Evolutionary conservation across 2,113 vertebrate genomes (phyloP), one percentile per base, ranked within the genome.

Genomic region (Anas platyrhynchos): DNA sequence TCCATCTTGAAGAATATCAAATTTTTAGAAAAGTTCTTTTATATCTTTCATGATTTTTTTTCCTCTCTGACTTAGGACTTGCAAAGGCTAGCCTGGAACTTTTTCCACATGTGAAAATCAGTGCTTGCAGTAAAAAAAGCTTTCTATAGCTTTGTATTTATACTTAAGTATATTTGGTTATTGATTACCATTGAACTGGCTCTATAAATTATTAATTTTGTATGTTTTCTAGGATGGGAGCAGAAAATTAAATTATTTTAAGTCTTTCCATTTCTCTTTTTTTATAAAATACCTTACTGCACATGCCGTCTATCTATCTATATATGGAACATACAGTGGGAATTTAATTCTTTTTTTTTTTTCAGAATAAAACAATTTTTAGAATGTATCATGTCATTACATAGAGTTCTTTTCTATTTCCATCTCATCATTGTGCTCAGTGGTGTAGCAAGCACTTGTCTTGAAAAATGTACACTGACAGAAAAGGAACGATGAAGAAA

Each of bases 211-310:
- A 21, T 32, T 89, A 74, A 6, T 52, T 89, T 78, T 73, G 5
- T 62, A 27, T 7, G 4, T 65, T 50, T 61, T 82, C 16, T 56
- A 79, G 54, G 0, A 41, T 21, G 0, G 17, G 7, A 73, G 0
- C 4, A 89, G 11, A 66, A 80, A 78, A 12, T 29, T 21, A 50
- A 55, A 18, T 6, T 26, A 56, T 73, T 83, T 88, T n/a, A 78
- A 50, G 11, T 61, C 16, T n/a, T 78, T 55, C 13, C 25, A 7
- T 59, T 23, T 65, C 34, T 84, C 13, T 9, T 1, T 77, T n/a
- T 80, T 86, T 17, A 32, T 66, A 69, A 66, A 68, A 68, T 54
- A 54, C 48, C 21, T 63, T 65, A 7, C 21, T 25, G 12, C 29
- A 12, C 78, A 44, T 46, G 38, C 15, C 20, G 2, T 54, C 2